A percentile compares a stretch with the other conserved stretches of the same genome.
Conservation (phyloP, 1,140 invertebrate genomes). For the Tyrophagus putrescentiae region DNA sequence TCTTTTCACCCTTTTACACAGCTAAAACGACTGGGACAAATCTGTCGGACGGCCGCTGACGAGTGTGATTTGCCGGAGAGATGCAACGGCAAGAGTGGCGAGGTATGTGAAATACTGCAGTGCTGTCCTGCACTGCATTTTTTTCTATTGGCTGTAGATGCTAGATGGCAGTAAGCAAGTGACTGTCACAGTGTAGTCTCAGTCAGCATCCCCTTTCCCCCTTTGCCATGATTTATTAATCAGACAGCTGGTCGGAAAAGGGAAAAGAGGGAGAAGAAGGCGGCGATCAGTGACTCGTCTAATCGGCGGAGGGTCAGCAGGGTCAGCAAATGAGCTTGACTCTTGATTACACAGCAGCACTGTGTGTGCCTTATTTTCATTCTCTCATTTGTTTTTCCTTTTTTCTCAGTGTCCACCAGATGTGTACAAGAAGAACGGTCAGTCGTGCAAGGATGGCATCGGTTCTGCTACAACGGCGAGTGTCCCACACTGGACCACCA, state of each 20-base stretch:
- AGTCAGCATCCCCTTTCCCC: no score
- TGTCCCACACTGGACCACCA: slow-evolving; percentile 74
- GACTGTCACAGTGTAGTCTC: no score
- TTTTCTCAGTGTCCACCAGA: slow-evolving; percentile 76
- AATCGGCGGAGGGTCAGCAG: no score
- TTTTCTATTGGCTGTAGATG: no score
- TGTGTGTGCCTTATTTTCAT: no score
- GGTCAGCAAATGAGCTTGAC: not conserved
- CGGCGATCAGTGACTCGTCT: no score
- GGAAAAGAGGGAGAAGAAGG: not conserved
- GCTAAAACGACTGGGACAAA: slow-evolving; percentile 54
- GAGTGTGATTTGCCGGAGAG: slow-evolving; percentile 88
- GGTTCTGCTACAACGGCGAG: slow-evolving; percentile 79
- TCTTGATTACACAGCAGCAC: no score
- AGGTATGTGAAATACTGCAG: slow-evolving; percentile 28
- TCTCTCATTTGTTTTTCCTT: no score
- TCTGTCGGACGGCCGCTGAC: slow-evolving; percentile 65
- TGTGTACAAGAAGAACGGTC: slow-evolving; percentile 77
- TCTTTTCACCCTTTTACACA: no score
- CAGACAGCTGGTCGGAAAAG: no score
- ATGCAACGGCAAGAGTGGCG: slow-evolving; percentile 64
- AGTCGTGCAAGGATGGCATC: slow-evolving; percentile 48
- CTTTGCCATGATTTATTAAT: no score
- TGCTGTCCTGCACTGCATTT: not conserved
- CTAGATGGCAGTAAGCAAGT: no score